A percentile compares a stretch with the other conserved stretches of the same genome.
Conservation (phyloP, 2,888 invertebrate species). For the Mythimna vitellina region DNA sequence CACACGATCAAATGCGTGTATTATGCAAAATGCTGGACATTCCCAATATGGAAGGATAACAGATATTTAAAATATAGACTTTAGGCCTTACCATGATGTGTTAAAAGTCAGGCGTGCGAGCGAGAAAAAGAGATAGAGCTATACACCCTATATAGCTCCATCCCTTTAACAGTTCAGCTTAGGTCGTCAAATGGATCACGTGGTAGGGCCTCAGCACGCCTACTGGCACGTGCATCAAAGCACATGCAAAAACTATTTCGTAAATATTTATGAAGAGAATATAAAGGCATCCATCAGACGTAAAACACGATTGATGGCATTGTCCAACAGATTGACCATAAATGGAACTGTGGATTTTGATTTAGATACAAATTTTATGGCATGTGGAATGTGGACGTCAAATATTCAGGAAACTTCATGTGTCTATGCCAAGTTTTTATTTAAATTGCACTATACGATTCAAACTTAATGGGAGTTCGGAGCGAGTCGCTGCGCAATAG, state of each 20-base stretch:
- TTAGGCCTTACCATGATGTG: background rate
- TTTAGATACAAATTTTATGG: constrained; percentile 44
- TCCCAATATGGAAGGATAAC: constrained; percentile 69
- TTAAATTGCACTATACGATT: no score
- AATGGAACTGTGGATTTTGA: constrained; percentile 28
- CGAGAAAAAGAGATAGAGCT: no score
- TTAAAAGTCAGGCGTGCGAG: no score
- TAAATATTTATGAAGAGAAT: constrained; percentile 71
- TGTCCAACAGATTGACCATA: constrained; percentile 41
- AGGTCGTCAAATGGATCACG: no score
- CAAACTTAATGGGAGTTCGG: no score
- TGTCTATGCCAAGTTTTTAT: background rate
- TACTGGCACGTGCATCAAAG: constrained; percentile 60
- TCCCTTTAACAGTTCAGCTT: no score
- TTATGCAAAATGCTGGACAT: constrained; percentile 68
- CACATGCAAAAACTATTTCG: constrained; percentile 61
- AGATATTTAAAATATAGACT: constrained; percentile 69
- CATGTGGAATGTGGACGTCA: constrained; percentile 13
- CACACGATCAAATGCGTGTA: constrained; percentile 69
- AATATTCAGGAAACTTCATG: constrained; percentile 5
- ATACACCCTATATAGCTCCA: no score
- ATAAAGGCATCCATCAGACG: constrained; percentile 68
- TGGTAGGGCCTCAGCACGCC: no score
- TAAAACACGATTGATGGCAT: constrained; percentile 64
- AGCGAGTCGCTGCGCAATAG: no score